Evolutionary conservation across 92 coral and sea anemone genomes (phyloP), one percentile per base, ranked within the genome.

Genomic region (Siderastrea siderea): DNA sequence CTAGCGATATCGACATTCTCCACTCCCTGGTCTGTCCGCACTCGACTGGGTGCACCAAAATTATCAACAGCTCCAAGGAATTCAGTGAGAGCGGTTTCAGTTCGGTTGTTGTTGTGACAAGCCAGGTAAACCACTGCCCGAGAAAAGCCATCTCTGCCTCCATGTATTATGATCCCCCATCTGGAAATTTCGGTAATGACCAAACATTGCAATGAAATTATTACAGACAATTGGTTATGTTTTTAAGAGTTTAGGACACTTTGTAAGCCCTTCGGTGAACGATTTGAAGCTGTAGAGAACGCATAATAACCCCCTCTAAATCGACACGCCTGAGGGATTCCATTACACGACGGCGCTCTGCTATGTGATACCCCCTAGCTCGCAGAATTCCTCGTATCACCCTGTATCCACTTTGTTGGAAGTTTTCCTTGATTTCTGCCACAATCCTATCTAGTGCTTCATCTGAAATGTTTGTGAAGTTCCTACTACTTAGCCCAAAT

Each of bases 1-100:
- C 68, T 49, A 17, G 90, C 90, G 78, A 84, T 84, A 71, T 62
- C 89, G 78, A 90, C 86, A 84, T 90, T 91, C 58, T 86, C 91
- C 47, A 84, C 90, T 60, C 88, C 91, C 68, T 88, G 91, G 77
- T 76, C 81, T 76, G 67, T 7, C 63, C 70, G 26, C 16, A 16
- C 79, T 14, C 67, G 79, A 85, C 83, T 85, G 74, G 84, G 83
- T 47, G 55, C 59, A 47, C 88, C 87, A 59, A 7, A 59, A 8
- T 59, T 59, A 8, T 59, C 63, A 59, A 59, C 63, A 59, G 63
- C 63, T 13, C 13, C 63, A 59, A 59, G 14, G 12, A 59, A 59
- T 59, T 59, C 63, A 7, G 14, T 0, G 14, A 59, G 16, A 59
- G 63, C 63, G 12, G 63, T 59, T 8, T 7, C 63, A 11, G 63